These are phyloP conservation scores for Lepidurus apus DNA, from an alignment of 1,140 invertebrate genomes.

Conservation along the genomic window DNA sequence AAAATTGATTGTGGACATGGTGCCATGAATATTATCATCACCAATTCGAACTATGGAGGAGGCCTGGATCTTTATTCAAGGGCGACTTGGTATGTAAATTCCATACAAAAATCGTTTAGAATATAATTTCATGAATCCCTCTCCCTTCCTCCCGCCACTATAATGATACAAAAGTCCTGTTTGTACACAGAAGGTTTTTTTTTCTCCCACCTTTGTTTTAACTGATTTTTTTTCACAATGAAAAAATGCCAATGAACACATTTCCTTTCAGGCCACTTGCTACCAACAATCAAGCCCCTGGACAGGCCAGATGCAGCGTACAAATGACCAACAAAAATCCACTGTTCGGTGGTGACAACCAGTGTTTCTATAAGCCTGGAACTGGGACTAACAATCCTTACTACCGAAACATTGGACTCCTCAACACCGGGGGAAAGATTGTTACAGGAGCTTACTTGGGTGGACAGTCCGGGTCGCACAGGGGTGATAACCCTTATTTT, in stretches of 20 bases:
- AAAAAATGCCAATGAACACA: no score
- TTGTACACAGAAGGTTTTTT: no score
- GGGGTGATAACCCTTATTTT: no score
- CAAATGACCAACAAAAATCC: not conserved
- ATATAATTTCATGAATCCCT: no score
- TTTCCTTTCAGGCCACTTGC: not conserved
- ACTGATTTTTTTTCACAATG: no score
- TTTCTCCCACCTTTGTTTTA: no score
- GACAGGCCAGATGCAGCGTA: not conserved
- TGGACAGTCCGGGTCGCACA: not conserved
- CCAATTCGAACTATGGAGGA: not conserved
- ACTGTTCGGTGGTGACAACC: not conserved
- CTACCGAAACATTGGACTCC: conserved; percentile 13
- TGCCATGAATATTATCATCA: not conserved
- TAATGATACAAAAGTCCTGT: no score
- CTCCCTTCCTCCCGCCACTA: no score
- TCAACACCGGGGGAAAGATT: conserved; percentile 23
- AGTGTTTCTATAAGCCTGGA: not conserved
- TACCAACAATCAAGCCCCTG: not conserved
- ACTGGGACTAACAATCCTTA: not conserved
- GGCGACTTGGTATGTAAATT: no score
- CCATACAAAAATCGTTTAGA: no score
- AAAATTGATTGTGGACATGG: conserved; percentile 9
- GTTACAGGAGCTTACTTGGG: not conserved
- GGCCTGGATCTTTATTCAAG: no score